Evolutionary conservation across 2,888 invertebrate genomes (phyloP).

Genomic region (Siphonodentalium dalli): DNA sequence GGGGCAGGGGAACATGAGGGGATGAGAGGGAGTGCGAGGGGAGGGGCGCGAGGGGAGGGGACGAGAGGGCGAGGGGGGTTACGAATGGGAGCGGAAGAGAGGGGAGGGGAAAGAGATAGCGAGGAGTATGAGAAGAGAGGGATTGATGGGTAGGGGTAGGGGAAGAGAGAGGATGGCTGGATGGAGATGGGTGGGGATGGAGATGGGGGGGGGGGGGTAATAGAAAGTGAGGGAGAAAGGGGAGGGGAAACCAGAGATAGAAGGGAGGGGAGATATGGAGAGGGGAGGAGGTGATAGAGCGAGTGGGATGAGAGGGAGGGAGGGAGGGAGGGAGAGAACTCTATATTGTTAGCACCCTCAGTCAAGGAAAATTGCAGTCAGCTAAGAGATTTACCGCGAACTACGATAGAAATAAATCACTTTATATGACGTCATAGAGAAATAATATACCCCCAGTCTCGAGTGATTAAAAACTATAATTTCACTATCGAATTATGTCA

Average conservation of each 20-base stretch:
- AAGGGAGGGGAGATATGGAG: background rate
- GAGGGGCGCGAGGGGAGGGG: background rate
- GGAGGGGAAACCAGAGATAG: background rate
- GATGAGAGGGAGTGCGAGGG: no score
- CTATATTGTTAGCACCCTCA: no score
- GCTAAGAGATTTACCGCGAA: no score
- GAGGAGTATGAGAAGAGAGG: background rate
- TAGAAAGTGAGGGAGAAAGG: background rate
- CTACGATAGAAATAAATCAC: no score
- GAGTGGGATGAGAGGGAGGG: background rate
- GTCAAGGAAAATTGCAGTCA: no score
- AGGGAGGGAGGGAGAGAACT: background rate
- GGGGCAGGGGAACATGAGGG: no score
- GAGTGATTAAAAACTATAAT: no score
- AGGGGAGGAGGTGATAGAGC: background rate
- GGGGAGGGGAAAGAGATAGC: no score
- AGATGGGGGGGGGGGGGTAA: background rate
- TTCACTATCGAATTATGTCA: no score
- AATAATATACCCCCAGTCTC: no score
- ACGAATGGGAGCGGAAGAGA: background rate
- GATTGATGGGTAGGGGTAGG: background rate
- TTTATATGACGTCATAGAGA: no score
- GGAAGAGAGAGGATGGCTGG: background rate
- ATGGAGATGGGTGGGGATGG: background rate
- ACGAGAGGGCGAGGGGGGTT: background rate